Evolutionary conservation across 2,888 invertebrate species (phyloP).

Genomic region (Ashinkailepas kermadecensis): DNA sequence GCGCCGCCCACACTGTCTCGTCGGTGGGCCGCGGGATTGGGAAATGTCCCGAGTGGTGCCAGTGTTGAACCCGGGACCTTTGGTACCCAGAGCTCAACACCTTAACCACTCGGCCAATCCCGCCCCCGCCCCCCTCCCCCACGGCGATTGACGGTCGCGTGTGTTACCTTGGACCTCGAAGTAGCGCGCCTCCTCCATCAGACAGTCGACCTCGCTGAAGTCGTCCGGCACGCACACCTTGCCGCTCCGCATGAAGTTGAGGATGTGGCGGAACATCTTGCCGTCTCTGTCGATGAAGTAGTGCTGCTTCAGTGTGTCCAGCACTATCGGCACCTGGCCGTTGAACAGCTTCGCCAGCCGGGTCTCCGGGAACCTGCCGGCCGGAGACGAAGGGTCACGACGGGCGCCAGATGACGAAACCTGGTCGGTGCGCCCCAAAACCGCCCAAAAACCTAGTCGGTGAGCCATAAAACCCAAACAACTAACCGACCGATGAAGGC

Average conservation of each 20-base stretch:
- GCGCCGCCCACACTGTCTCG: no score
- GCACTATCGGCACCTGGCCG: constrained; percentile 87
- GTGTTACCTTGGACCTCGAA: constrained; percentile 75
- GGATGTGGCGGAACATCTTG: constrained; percentile 92
- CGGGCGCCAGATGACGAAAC: no score
- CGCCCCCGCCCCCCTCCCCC: no score
- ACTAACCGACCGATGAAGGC: no score
- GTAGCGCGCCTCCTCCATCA: constrained; percentile 82
- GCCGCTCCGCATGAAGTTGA: constrained; percentile 91
- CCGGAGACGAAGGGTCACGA: no score
- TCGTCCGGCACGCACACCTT: constrained; percentile 76
- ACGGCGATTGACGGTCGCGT: no score
- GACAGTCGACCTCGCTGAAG: constrained; percentile 75
- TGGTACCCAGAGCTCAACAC: neutral
- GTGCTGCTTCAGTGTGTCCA: constrained; percentile 93
- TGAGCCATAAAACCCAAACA: no score
- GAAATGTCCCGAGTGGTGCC: neutral
- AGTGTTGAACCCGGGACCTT: neutral
- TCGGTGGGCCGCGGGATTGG: no score
- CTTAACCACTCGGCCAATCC: constrained; percentile 40
- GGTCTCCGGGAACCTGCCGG: constrained; percentile 81
- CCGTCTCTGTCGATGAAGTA: constrained; percentile 99
- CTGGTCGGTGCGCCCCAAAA: no score
- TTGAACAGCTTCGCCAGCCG: constrained; percentile 87
- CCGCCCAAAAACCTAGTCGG: no score